Base-by-base conservation (phyloP, 1,140 invertebrate genomes). In the Drosophila sp. region DNA sequence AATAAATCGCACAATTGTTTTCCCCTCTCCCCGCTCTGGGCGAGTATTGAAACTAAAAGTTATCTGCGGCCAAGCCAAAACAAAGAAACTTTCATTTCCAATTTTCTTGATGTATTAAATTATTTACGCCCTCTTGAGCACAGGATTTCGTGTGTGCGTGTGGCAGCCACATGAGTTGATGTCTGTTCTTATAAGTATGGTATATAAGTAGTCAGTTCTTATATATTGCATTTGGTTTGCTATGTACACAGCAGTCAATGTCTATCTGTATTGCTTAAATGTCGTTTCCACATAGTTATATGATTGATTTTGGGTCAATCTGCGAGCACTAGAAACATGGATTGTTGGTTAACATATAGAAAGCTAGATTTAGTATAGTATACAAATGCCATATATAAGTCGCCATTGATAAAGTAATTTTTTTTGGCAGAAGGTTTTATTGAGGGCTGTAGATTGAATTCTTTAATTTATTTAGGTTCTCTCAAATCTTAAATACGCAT, bases 31-130 rank as follows among this genome's bases (percentile, higher is more conserved):
- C 27, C 14, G 14, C 32, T 7, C 4, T 27, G 45, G 21, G 8
- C 27, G 1, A 14, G 59, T 43, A 76, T 66, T 57, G 83, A 87
- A 87, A 87, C 83, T 87, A 87, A 87, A 87, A 89, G 83, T 79
- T 82, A 80, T 78, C 82, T 89, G 66, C 76, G 83, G 67, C 83
- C 72, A 83, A 69, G 57, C 80, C 79, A 82, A 87, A 87, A 82
- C 75, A 83, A 87, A 89, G 72, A 87, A 87, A 87, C 83, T 87
- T 87, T 89, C 83, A 80, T 89, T 89, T 84, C 84, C 84, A 89
- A 89, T 89, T 89, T 89, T 89, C 80, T 89, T 89, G 80, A 89
- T 89, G 84, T 89, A 89, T 89, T 89, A 83, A 89, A 89, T 89
- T 89, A 89, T 89, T 89, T 89, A 89, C 84, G 78, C 84, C 84